Base-by-base conservation (phyloP, 2,797 vertebrate genomes). In the Oophaga sylvatica region DNA sequence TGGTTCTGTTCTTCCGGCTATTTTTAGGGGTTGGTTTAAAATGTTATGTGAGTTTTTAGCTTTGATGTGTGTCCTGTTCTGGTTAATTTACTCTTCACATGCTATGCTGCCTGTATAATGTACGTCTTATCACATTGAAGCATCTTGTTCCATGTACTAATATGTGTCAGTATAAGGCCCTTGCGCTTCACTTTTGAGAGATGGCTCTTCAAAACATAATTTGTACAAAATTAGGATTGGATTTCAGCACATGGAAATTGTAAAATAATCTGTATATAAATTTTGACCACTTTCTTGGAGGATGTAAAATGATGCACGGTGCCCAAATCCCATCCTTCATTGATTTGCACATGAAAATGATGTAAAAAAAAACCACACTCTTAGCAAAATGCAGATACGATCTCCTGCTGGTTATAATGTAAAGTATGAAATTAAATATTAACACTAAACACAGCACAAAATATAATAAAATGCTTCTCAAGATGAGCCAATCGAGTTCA, bases 61-160 rank as follows among this genome's bases (percentile, higher is more conserved):
- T 78, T 85, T 85, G 84, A 85, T 35, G 16, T 78, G 57, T 68
- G 60, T 85, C 48, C 56, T 35, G 60, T 78, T 78, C 76, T 85
- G 60, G 62, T n/a, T 68, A 78, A 78, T 57, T 78, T 85, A 57
- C 71, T 79, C 75, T 79, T 79, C 76, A 29, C 71, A 84, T 85
- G 60, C 76, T 60, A 73, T 84, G 59, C 41, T 48, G 20, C 35
- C 13, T 77, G n/a, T 84, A 84, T 19, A 84, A 31, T 19, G 41
- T n/a, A 84, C 17, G 26, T 75, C 26, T 4, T 76, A 48, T 75
- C 70, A 84, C 35, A 76, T 17, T 19, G 45, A 84, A 60, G 70
- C 31, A 11, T 20, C 22, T 41, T 63, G 22, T 84, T 63, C 59
- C 16, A 13, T 81, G 79, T 9, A 65, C 13, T 6, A 22, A 62